phyloP scores from a whole-genome alignment of 2,888 invertebrate species.

The Anarsia innoxiella region DNA sequence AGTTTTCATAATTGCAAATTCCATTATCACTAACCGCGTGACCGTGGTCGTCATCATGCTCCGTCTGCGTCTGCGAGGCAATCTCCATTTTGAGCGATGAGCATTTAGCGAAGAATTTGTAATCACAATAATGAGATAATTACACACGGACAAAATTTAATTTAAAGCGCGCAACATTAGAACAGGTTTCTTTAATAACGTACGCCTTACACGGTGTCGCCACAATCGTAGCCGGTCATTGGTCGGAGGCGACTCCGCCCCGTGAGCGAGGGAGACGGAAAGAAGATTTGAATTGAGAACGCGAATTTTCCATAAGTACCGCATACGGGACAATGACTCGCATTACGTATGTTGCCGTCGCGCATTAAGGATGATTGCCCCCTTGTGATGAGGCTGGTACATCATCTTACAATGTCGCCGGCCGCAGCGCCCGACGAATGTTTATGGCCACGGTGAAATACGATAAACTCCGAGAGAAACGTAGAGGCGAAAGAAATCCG shows the following conservation, averaged over 20 bases:
- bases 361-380: conserved; percentile 74
- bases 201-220: conserved; percentile 74
- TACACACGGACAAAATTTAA: conserved; percentile 75
- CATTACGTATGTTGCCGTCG: conserved; percentile 74
- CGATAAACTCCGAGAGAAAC: conserved; percentile 65
- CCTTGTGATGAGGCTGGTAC: conserved; percentile 72
- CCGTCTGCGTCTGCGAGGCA: conserved; percentile 48
- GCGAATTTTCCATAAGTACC: conserved; percentile 76
- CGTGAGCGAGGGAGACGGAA: conserved; percentile 70
- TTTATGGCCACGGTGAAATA: conserved; percentile 67
- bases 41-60: conserved; percentile 36
- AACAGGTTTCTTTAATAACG: conserved; percentile 76
- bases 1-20: conserved; percentile 32
- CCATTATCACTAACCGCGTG: conserved; percentile 46
- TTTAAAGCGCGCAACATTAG: conserved; percentile 75
- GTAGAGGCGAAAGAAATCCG: conserved; percentile 67
- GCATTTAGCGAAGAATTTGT: conserved; percentile 72
- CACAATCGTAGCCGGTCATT: conserved; percentile 68
- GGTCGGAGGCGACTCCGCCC: conserved; percentile 72
- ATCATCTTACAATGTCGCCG: conserved; percentile 71
- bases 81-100: conserved; percentile 65
- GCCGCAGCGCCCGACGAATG: conserved; percentile 54
- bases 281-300: conserved; percentile 75
- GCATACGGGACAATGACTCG: conserved; percentile 74
- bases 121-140: conserved; percentile 76